phyloP scores from a whole-genome alignment of 2,888 invertebrate genomes.

The Meiosimyza decipiens region DNA sequence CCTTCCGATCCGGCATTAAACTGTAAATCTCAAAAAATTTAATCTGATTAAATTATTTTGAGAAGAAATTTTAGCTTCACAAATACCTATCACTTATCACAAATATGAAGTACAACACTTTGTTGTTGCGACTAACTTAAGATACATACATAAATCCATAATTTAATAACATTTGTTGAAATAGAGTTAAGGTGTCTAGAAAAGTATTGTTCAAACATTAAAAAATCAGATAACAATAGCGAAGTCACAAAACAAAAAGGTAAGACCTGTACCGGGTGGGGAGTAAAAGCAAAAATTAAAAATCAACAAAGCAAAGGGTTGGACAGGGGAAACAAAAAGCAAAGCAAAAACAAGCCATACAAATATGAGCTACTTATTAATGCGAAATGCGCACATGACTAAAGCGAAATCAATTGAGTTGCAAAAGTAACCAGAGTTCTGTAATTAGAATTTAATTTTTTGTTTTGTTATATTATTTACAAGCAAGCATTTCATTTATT shows the following conservation, averaged over 20 bases:
- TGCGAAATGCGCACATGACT: constrained; percentile 22
- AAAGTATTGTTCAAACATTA: constrained; percentile 3
- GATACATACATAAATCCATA: background rate
- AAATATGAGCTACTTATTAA: background rate
- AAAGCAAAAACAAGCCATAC: background rate
- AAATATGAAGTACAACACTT: background rate
- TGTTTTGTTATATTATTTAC: too few relatives aligned
- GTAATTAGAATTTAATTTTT: too few relatives aligned
- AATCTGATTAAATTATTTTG: too few relatives aligned
- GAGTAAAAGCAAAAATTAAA: background rate
- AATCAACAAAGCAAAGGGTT: constrained; percentile 6
- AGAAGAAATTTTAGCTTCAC: too few relatives aligned
- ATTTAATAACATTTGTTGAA: constrained; percentile 5
- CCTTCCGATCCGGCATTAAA: too few relatives aligned
- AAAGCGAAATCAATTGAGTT: background rate
- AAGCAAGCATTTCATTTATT: too few relatives aligned
- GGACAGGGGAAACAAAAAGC: background rate
- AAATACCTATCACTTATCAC: too few relatives aligned
- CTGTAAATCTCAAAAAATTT: too few relatives aligned
- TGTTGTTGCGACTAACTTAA: constrained; percentile 1
- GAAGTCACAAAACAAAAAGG: background rate
- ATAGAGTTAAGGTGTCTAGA: background rate
- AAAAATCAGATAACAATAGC: constrained; percentile 2
- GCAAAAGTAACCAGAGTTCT: constrained; percentile 19
- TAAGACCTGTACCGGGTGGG: background rate